Conservation (phyloP, 1,140 invertebrate species). For the Cherax destructor region DNA sequence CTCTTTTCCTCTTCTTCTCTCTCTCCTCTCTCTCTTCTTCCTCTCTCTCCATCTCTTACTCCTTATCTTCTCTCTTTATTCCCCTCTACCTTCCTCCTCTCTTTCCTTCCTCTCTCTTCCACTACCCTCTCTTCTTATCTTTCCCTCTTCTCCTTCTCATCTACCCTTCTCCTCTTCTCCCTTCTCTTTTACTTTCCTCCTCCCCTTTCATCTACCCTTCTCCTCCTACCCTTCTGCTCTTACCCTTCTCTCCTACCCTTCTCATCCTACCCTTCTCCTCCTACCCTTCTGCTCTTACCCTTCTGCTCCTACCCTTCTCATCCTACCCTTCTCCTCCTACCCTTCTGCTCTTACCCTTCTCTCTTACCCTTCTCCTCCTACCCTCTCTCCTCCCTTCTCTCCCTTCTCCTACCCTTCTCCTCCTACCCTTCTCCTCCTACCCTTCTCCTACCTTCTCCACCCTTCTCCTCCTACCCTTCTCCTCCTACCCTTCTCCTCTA, state of each 20-base stretch:
- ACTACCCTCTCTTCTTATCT: no score
- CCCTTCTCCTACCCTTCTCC: not conserved
- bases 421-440: not conserved
- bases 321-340: not conserved
- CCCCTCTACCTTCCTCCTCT: no score
- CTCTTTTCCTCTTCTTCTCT: no score
- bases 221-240: not conserved
- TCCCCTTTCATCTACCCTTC: not conserved
- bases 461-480: not conserved
- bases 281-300: not conserved
- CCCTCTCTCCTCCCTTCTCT: not conserved
- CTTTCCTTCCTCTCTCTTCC: no score
- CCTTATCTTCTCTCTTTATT: no score
- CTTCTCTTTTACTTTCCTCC: not conserved
- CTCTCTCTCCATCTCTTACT: no score
- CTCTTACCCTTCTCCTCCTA: not conserved
- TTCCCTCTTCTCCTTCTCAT: not conserved
- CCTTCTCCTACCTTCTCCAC: not conserved
- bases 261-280: not conserved
- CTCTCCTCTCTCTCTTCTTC: no score
- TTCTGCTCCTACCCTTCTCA: not conserved
- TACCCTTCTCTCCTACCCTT: not conserved
- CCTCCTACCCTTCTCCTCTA: not conserved
- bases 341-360: not conserved
- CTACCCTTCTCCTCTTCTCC: not conserved